Conservation (phyloP, 2,113 vertebrate species). For the Aix galericulata region DNA sequence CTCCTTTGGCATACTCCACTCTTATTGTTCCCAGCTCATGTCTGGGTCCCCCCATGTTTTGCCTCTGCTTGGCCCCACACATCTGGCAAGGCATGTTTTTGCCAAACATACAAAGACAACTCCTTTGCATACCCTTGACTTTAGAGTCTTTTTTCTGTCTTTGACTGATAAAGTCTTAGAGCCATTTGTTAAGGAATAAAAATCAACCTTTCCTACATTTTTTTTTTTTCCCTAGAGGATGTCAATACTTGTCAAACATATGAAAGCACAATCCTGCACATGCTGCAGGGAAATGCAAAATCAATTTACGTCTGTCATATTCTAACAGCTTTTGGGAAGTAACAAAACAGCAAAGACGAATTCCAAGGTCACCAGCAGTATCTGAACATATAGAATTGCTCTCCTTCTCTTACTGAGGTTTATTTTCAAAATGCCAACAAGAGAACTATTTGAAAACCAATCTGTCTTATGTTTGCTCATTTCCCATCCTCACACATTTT, state of each 20-base stretch:
- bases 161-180: neutral
- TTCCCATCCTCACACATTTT: neutral
- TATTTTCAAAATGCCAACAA: neutral
- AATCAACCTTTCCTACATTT: neutral
- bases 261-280: neutral
- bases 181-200: constrained; percentile 11
- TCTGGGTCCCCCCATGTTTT: neutral
- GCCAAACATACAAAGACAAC: neutral
- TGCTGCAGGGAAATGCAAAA: constrained; percentile 34
- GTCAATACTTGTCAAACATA: constrained; percentile 33
- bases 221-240: neutral
- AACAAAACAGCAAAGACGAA: neutral
- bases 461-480: neutral
- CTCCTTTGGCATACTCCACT: neutral
- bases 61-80: neutral
- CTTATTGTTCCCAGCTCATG: neutral
- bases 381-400: neutral
- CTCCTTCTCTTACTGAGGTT: neutral
- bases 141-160: neutral
- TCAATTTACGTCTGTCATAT: neutral
- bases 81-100: neutral
- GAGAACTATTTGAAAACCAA: neutral
- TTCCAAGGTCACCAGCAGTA: neutral
- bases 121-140: neutral
- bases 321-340: neutral